A percentile compares a stretch with the other conserved stretches of the same genome.
These are phyloP conservation scores for Saimiri boliviensis DNA, from an alignment of 2,113 vertebrate species.

Conservation along the genomic window DNA sequence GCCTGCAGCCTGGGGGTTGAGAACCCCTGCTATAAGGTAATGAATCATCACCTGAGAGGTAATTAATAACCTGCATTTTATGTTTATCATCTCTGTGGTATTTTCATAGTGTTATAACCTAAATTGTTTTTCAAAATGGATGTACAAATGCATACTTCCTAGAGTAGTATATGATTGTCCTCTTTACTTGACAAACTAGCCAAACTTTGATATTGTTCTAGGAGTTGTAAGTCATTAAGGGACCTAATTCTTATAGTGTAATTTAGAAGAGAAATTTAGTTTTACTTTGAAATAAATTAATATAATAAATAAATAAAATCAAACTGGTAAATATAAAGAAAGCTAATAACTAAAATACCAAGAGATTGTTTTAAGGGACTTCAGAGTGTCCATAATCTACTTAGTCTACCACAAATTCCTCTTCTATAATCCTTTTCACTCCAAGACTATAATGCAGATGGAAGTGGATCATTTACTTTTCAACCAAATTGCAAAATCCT, in stretches of 20 bases:
- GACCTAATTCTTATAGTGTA: background rate
- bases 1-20: background rate
- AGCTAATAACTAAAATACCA: background rate
- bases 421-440: background rate
- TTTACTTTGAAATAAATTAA: background rate
- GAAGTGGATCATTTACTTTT: background rate
- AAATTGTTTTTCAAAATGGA: background rate
- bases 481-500: background rate
- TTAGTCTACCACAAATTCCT: background rate
- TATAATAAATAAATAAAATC: background rate
- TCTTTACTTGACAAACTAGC: background rate
- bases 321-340: background rate
- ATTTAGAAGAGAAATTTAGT: background rate
- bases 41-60: background rate
- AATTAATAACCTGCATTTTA: background rate
- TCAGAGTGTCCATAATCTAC: background rate
- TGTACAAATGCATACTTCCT: background rate
- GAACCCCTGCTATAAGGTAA: background rate
- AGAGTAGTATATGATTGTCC: background rate
- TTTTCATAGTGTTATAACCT: background rate
- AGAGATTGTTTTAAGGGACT: background rate
- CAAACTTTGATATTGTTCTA: background rate
- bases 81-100: background rate
- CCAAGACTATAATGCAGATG: background rate
- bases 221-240: background rate